These are phyloP conservation scores for Ceratosolen fusciceps DNA, from an alignment of 1,140 invertebrate genomes.

Conservation along the genomic window DNA sequence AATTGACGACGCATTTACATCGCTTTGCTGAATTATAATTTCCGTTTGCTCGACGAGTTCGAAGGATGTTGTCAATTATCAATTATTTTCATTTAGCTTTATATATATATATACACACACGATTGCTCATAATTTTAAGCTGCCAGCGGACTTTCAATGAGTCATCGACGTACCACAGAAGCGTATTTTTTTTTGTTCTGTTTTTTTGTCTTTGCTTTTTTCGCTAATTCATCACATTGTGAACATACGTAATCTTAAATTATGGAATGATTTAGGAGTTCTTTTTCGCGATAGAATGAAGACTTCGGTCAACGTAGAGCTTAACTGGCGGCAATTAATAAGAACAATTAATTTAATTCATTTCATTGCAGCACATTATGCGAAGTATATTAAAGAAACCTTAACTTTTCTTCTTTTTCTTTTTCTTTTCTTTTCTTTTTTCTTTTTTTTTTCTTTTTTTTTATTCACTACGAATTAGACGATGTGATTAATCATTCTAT, in stretches of 20 bases:
- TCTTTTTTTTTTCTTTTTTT: background rate
- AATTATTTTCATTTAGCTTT: constrained; percentile 21
- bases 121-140: constrained; percentile 25
- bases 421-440: no score
- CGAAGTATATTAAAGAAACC: no score
- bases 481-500: no score
- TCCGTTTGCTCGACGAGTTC: constrained; percentile 1
- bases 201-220: no score
- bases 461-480: no score
- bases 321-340: background rate
- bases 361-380: no score
- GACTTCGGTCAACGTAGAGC: constrained; percentile 20
- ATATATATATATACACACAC: background rate
- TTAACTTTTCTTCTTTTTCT: no score
- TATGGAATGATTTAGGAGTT: constrained; percentile 55
- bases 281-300: constrained; percentile 40
- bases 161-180: constrained; percentile 18
- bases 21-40: background rate
- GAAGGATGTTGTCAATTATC: no score
- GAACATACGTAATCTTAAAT: constrained; percentile 41
- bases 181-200: constrained; percentile 17
- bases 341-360: no score
- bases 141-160: constrained; percentile 27
- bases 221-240: constrained; percentile 57
- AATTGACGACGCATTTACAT: constrained; percentile 4